Base-by-base conservation (phyloP, 2,113 vertebrate species). In the Tapirus terrestris region DNA sequence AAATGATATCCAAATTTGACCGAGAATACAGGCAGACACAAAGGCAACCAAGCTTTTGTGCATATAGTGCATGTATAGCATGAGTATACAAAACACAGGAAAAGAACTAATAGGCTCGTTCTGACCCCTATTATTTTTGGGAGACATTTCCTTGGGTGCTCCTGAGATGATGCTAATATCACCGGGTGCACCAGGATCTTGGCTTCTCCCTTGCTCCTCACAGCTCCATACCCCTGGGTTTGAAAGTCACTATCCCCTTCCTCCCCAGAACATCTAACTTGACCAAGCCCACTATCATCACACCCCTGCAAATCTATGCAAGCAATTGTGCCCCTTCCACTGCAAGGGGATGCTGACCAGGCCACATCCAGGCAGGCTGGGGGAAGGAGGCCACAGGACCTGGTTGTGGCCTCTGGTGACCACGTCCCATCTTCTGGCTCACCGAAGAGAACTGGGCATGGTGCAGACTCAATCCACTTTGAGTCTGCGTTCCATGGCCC, bases 21-120 rank as follows among this genome's bases (percentile, higher is more conserved):
- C 72, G 94, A 98, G 94, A 56, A 72, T 97, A 98, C 97, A 98
- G 97, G 98, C 93, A 98, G 98, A 98, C 98, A 99, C 98, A 98
- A 98, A 98, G 98, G 98, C 98, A 98, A 98, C 96, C 98, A 97
- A 97, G 98, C 98, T 98, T 97, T 98, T 98, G 98, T 98, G 98
- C 98, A 70, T 81, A 58, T 8, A 96, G 92, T 92, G 97, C 89
- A 88, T 95, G 97, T 93, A 98, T 10, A 98, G 95, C 51, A 79
- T 43, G 96, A 98, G 91, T 61, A 91, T 89, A 97, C 65, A 51
- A 60, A 90, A 97, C 58, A 84, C 75, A 68, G 85, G 89, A 87
- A 36, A 96, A 97, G 61, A 88, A 98, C 86, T 86, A 87, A 97
- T 85, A 98, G 98, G 98, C 83, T 98, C 95, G 36, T 96, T 96